phyloP scores from a whole-genome alignment of 1,140 invertebrate genomes.

The Agrilus planipennis region DNA sequence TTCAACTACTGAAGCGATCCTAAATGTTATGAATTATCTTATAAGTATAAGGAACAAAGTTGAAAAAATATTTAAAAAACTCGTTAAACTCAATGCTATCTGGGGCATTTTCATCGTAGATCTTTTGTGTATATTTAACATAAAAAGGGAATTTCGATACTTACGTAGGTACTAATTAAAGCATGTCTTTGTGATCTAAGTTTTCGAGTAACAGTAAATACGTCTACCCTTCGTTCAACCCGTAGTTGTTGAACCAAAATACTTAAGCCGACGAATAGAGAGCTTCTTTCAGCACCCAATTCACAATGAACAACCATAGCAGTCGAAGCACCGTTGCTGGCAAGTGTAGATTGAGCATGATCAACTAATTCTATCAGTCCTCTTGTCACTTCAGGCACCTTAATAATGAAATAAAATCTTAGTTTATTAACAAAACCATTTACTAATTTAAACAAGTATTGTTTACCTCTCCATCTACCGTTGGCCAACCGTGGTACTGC shows the following conservation, averaged over 20 bases:
- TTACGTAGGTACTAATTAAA: slow-evolving; percentile 73
- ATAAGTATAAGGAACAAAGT: neutral
- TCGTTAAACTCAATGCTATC: neutral
- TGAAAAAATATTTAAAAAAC: neutral
- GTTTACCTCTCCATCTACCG: slow-evolving; percentile 66
- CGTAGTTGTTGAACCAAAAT: slow-evolving; percentile 73
- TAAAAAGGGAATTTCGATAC: slow-evolving; percentile 31
- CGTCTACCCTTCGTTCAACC: slow-evolving; percentile 71
- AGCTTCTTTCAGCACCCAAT: slow-evolving; percentile 72
- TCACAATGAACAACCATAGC: slow-evolving; percentile 74
- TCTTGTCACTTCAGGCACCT: slow-evolving; percentile 62
- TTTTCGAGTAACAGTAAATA: slow-evolving; percentile 72
- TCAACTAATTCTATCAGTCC: slow-evolving; percentile 71
- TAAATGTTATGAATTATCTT: neutral
- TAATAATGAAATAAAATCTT: slow-evolving; percentile 6
- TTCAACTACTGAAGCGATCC: too few species aligned
- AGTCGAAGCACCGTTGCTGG: slow-evolving; percentile 37
- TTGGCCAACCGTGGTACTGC: slow-evolving; percentile 83
- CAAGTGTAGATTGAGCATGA: slow-evolving; percentile 42
- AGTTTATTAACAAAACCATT: neutral
- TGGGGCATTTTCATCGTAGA: neutral
- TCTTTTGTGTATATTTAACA: neutral
- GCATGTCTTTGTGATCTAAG: slow-evolving; percentile 69
- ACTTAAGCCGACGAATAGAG: slow-evolving; percentile 77
- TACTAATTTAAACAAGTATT: neutral